Evolutionary conservation across 2,113 vertebrate species (phyloP), one percentile per base, ranked within the genome.

Genomic region (Dunckerocampus dactyliophorus): DNA sequence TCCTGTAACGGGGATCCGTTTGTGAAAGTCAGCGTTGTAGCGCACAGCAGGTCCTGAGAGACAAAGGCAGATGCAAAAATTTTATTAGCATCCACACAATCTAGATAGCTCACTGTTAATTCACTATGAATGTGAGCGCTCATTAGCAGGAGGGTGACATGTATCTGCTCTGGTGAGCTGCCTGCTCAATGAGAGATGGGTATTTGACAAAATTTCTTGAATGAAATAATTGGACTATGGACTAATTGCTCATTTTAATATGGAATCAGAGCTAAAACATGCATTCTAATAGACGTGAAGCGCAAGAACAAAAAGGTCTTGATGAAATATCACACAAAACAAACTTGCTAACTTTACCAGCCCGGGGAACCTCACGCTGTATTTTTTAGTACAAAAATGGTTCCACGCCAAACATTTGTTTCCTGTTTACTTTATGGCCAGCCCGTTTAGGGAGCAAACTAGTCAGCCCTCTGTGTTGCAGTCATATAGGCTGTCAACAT

Each of bases 1-100:
- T 89, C 86, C 87, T 84, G 88, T 81, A 51, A 89, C 84, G 62
- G 80, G 87, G 76, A 91, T 89, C 81, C 79, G 82, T 78, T 88
- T 90, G 87, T 88, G 75, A 91, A 91, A 88, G 48, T 83, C 73
- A 62, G 85, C 37, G 64, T 90, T 91, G 86, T 87, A 76, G 72
- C 1, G 56, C 64, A 90, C 31, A 20, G 85, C 92, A 16, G 92
- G 91, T 50, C 91, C 92, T 93, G 82, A 87, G 79, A 67, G 55
- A 73, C 48, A 81, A 53, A 84, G 58, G 10, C 70, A 73, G 52
- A 72, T 49, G 19, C 15, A 82, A 37, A 46, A 45, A 45, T 4
- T 46, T 73, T 64, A 14, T 13, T 12, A 65, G 19, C 6, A 37
- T 53, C 16, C 53, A 52, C 22, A 59, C 10, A 14, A 60, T 11